Evolutionary conservation across 1,140 invertebrate species (phyloP), one percentile per base, ranked within the genome.

Genomic region (Zaprionus capensis): DNA sequence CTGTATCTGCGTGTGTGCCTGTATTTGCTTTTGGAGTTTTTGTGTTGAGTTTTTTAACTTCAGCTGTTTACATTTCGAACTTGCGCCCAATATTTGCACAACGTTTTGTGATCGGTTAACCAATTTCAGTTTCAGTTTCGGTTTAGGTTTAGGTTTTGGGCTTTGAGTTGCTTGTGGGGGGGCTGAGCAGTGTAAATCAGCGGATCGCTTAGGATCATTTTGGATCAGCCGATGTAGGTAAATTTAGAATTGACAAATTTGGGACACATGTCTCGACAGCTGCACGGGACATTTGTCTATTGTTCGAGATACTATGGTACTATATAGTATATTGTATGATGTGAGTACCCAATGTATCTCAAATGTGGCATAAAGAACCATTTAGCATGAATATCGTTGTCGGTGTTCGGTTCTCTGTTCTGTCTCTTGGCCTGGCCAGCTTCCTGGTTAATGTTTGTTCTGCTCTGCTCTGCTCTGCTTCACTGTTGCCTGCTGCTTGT

Each of bases 161-260:
- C 5, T n/a, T 44, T 44, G 15, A 5, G 14, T 38, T 38, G 14
- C 14, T 0, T 17, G 38, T 44, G 38, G 15, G 5, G 2, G n/a
- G n/a, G 6, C 28, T 31, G 28, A 24, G 56, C 69, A 49, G 14
- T 26, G 57, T 78, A 78, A 81, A 85, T 85, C 74, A 68, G 82
- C 44, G 58, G 82, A 63, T 81, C 67, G 61, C 64, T 41, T 62
- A 20, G 28, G 26, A 51, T 66, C 62, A 51, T 59, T 64, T 65
- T 76, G 14, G 28, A 31, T 14, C 36, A 44, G 59, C 22, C 51
- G 51, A 56, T 49, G 22, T 64, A 67, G 44, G 78, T 83, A 81
- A 81, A 81, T 81, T 81, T 81, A 88, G 80, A 88, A 79, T 72
- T 78, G 61, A 76, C 81, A 79, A 90, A 87, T 87, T 88, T 84